These are phyloP conservation scores for Berghia stephanieae DNA, from an alignment of 1,140 invertebrate species.

Conservation along the genomic window DNA sequence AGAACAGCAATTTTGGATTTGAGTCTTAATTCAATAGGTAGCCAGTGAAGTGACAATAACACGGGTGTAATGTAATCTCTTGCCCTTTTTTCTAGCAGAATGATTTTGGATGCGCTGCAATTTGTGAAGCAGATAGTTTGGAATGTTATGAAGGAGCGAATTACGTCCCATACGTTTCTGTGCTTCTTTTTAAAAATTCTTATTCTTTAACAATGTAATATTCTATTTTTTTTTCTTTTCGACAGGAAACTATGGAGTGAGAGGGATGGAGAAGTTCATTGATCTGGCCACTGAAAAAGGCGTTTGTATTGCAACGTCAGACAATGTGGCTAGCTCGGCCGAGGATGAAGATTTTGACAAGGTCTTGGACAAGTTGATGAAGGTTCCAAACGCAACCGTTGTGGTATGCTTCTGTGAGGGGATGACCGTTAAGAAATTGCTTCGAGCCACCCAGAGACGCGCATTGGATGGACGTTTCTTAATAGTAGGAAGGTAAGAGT, in stretches of 20 bases:
- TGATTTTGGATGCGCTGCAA: too few species aligned
- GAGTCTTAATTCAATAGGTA: too few species aligned
- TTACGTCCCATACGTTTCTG: not conserved
- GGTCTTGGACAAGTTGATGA: conserved; percentile 71
- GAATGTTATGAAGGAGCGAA: too few species aligned
- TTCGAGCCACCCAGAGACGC: conserved; percentile 73
- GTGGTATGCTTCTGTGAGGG: conserved; percentile 89
- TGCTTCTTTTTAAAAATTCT: not conserved
- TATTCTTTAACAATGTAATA: not conserved
- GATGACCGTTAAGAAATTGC: conserved; percentile 76
- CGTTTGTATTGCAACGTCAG: conserved; percentile 78
- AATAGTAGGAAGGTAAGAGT: conserved; percentile 75
- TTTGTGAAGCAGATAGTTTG: too few species aligned
- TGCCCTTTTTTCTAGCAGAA: too few species aligned
- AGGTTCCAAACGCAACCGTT: conserved; percentile 73
- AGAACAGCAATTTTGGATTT: too few species aligned
- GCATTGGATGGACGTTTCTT: conserved; percentile 74
- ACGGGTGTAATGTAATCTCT: too few species aligned
- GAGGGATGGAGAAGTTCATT: conserved; percentile 81
- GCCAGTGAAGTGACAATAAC: too few species aligned
- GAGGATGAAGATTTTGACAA: conserved; percentile 73
- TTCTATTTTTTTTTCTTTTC: conserved; percentile 20
- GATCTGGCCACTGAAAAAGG: conserved; percentile 74
- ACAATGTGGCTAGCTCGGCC: conserved; percentile 75
- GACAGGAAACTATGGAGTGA: conserved; percentile 83